Conservation (phyloP, 2,797 vertebrate genomes). For the Toxotes lorentzi region DNA sequence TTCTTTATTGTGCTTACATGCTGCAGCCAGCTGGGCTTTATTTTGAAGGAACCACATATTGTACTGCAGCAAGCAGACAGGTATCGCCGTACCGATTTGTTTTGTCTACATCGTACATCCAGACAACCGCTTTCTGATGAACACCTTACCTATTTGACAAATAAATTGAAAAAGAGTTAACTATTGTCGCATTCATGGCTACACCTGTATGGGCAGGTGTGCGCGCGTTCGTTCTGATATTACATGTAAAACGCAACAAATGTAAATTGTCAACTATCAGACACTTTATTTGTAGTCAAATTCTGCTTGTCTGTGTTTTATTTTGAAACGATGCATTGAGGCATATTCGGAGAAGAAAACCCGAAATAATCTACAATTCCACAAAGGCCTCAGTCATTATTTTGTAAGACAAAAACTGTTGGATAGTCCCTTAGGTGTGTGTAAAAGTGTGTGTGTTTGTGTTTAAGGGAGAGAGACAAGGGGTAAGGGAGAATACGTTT, state of each 20-base stretch:
- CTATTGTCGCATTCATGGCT: neutral
- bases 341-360: neutral
- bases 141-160: too few relatives aligned
- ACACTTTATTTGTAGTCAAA: neutral
- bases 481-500: slow-evolving; percentile 10
- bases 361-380: neutral
- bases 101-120: neutral
- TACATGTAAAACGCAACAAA: neutral
- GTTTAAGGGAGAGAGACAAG: slow-evolving; percentile 5
- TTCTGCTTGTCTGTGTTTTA: neutral
- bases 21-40: neutral
- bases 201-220: slow-evolving; percentile 56
- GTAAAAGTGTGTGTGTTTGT: slow-evolving; percentile 3
- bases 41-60: neutral
- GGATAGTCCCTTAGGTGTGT: neutral
- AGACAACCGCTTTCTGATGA: neutral
- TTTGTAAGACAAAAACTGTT: slow-evolving; percentile 3
- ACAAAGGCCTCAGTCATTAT: neutral
- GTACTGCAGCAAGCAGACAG: slow-evolving; percentile 36
- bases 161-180: neutral
- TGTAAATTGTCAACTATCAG: neutral
- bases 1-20: neutral
- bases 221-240: neutral
- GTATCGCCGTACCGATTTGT: neutral
- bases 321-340: neutral